Evolutionary conservation across 2,797 vertebrate species (phyloP), one percentile per base, ranked within the genome.

Genomic region (Bryconaethiops microstoma): DNA sequence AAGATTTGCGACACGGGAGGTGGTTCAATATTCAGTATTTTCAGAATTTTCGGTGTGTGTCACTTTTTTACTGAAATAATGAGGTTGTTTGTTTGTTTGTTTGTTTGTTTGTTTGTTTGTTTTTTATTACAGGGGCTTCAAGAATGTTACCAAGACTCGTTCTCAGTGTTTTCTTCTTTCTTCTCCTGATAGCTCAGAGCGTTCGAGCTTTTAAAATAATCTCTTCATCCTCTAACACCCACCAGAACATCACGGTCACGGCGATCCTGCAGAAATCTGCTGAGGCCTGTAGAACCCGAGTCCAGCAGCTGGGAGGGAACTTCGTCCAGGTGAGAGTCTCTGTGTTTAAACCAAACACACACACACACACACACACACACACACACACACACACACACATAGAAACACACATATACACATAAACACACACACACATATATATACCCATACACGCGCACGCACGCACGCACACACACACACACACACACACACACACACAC

Each of bases 201-300:
- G 14, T 70, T 10, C 68, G 25, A 2, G 45, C 45, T 14, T 70
- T 70, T 50, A 12, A 13, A 12, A 17, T 70, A 10, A 70, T 23
- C 1, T 5, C 12, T 48, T 50, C 5, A 23, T 70, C 68, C 13
- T 70, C 45, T 14, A 48, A 16, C 2, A 70, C 68, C 42, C 68
- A 70, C 12, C 68, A 50, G 10, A 70, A 70, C 45, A 70, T 70
- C 68, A 70, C 68, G 23, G 5, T 13, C 5, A 21, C 13, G 7
- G 68, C 68, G 1, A 70, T 70, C 2, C 13, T 70, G 7, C 45
- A 48, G 68, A 70, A 70, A 50, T 23, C 68, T 23, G 42, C 68
- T 19, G 68, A 50, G 2, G 45, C 17, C 25, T 70, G 68, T 14
- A 2, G 3, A 21, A 25, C 0, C 21, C 0, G 2, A 1, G 13